phyloP scores from a whole-genome alignment of 1,140 invertebrate genomes.

The Megalonaias nervosa region DNA sequence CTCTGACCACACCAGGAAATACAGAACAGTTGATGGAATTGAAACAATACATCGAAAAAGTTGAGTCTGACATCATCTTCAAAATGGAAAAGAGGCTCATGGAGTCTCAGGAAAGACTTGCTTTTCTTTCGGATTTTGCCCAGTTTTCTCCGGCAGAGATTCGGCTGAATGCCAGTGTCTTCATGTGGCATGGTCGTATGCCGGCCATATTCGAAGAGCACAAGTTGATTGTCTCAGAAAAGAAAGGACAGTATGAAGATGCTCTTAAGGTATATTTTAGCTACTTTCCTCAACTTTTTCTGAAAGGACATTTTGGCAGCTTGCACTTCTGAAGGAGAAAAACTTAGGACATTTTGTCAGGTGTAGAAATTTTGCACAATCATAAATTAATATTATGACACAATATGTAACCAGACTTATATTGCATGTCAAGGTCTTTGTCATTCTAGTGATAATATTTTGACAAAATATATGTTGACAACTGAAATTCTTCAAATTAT shows the following conservation, averaged over 20 bases:
- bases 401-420: no score
- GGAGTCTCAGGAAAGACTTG: conserved; percentile 76
- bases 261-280: conserved; percentile 76
- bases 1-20: conserved; percentile 84
- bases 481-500: no score
- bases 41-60: conserved; percentile 82
- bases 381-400: no score
- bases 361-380: neutral
- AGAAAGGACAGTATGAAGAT: conserved; percentile 90
- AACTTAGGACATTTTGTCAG: conserved; percentile 1
- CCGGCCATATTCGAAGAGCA: conserved; percentile 87
- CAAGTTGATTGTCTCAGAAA: conserved; percentile 83
- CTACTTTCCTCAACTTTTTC: neutral
- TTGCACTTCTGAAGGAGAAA: neutral
- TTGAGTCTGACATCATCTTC: conserved; percentile 80
- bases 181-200: conserved; percentile 89
- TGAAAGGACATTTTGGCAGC: no score
- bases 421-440: no score
- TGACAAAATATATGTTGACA: no score
- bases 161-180: conserved; percentile 82
- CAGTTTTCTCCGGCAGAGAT: conserved; percentile 86
- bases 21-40: conserved; percentile 89
- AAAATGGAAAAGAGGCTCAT: conserved; percentile 84
- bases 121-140: conserved; percentile 87
- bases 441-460: no score